phyloP scores from a whole-genome alignment of 2,113 vertebrate genomes.

The Oncorhynchus kisutch region DNA sequence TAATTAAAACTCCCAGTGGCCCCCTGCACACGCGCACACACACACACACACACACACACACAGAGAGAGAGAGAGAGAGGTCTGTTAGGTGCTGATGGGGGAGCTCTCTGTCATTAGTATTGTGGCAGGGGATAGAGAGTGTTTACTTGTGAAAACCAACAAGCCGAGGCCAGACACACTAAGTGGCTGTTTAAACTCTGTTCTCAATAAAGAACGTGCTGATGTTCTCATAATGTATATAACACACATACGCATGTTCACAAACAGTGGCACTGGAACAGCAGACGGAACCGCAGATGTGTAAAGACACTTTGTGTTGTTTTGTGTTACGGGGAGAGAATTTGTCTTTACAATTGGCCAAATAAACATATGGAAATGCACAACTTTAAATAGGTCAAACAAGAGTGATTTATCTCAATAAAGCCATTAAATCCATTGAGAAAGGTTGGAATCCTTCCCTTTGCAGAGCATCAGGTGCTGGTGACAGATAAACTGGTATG shows the following conservation, averaged over 20 bases:
- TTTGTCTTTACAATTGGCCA: neutral
- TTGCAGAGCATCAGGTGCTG: neutral
- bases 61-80: neutral
- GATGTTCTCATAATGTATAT: neutral
- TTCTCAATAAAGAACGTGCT: neutral
- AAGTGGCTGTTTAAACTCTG: slow-evolving; percentile 42
- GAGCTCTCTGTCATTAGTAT: slow-evolving; percentile 58
- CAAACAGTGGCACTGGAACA: slow-evolving; percentile 74
- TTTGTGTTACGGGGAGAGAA: neutral
- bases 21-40: slow-evolving; percentile 79
- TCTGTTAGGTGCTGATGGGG: neutral
- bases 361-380: slow-evolving; percentile 34
- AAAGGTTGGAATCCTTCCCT: neutral
- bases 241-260: neutral
- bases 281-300: slow-evolving; percentile 3
- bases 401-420: slow-evolving; percentile 1
- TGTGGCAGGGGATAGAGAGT: slow-evolving; percentile 22
- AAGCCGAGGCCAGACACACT: slow-evolving; percentile 7
- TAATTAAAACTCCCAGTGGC: slow-evolving; percentile 88
- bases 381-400: slow-evolving; percentile 63
- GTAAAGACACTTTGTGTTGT: neutral
- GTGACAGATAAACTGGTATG: neutral
- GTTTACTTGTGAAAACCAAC: slow-evolving; percentile 16
- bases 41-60: slow-evolving; percentile 79
- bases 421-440: neutral